Evolutionary conservation across 2,797 vertebrate species (phyloP), one percentile per base, ranked within the genome.

Genomic region (Myiotriccus ornatus): DNA sequence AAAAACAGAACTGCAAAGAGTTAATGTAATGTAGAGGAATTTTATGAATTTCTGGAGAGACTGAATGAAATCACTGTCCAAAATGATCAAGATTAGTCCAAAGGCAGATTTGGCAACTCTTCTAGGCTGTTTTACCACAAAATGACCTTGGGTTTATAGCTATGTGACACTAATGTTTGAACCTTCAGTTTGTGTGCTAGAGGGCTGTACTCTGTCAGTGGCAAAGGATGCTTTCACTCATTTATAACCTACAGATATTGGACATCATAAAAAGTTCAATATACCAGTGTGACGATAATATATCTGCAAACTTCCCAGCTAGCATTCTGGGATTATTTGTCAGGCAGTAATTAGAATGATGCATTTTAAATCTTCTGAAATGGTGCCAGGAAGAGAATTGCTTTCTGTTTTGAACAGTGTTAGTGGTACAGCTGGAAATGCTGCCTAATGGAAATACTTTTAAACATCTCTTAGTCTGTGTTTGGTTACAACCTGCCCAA

Each of bases 371-470:
- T 94, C 79, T 94, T 95, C 89, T 97, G 89, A 96, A 90, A 87
- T 22, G 12, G 62, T 97, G 96, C 97, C 97, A 97, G 87, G 78
- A 89, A 95, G 80, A 96, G 93, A 97, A 97, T 97, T 97, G 96
- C 85, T 96, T 90, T 96, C 86, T 70, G 81, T 93, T 96, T 90
- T 57, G 28, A 93, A 75, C 65, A 92, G 91, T 50, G 75, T 90
- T 77, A 89, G 92, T 90, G 86, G 92, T 97, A 94, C 90, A 93
- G 84, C 84, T 96, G 95, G 94, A 96, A 96, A 85, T 94, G 64
- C 87, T 93, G 93, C 84, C 84, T 97, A 94, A 97, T 96, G 96
- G 97, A 97, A 98, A 97, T 96, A 97, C 89, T 95, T 92, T 69
- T 86, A 95, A 97, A 85, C 69, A 95, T 97, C 68, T 91, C 90